phyloP scores from a whole-genome alignment of 2,797 vertebrate species.

The Hipposideros larvatus region DNA sequence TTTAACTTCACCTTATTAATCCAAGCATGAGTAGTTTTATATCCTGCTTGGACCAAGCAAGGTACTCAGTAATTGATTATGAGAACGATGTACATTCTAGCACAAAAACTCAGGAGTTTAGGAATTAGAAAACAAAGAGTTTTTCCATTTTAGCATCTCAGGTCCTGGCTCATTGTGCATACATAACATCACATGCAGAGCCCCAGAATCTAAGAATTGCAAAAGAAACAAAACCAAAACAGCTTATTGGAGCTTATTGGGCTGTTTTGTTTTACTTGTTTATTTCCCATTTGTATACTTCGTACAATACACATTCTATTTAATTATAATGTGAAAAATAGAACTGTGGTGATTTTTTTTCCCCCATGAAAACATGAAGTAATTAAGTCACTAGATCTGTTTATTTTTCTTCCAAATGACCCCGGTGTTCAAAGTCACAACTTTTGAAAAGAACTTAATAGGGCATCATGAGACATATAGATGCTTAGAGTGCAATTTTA shows the following conservation, averaged over 20 bases:
- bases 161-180: background rate
- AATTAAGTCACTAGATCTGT: background rate
- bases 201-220: background rate
- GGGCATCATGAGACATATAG: slow-evolving; percentile 40
- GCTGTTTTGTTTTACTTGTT: background rate
- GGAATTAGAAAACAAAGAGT: slow-evolving; percentile 38
- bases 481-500: slow-evolving; percentile 61
- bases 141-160: slow-evolving; percentile 46
- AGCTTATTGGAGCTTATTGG: background rate
- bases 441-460: slow-evolving; percentile 69
- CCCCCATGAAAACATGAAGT: background rate
- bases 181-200: background rate
- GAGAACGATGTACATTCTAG: slow-evolving; percentile 30
- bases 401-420: slow-evolving; percentile 55
- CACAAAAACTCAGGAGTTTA: slow-evolving; percentile 26
- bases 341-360: background rate
- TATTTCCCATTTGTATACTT: background rate
- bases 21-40: slow-evolving; percentile 34
- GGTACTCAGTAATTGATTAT: slow-evolving; percentile 51
- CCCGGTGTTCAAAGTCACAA: slow-evolving; percentile 66
- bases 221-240: slow-evolving; percentile 11
- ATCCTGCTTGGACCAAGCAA: slow-evolving; percentile 29
- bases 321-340: slow-evolving; percentile 14
- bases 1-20: slow-evolving; percentile 37
- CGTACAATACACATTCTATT: background rate